Evolutionary conservation across 2,113 vertebrate genomes (phyloP).

Genomic region (Prunella himalayana): DNA sequence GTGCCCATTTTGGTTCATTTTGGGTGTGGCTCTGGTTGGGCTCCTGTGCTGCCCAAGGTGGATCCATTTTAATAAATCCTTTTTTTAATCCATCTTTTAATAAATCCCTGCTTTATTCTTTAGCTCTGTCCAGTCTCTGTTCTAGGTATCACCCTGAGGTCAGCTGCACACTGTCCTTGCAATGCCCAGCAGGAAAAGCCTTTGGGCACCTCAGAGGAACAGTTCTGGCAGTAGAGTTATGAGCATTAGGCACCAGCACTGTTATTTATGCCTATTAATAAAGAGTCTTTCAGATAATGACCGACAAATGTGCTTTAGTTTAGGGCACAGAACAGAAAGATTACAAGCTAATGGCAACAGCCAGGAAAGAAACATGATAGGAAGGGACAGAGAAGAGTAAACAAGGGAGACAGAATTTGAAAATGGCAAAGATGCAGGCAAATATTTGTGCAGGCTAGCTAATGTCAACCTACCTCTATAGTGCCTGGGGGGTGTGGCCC

Average conservation of each 20-base stretch:
- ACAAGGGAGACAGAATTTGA: not conserved
- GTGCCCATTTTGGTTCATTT: no score
- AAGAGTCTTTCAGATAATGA: not conserved
- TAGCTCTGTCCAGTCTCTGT: no score
- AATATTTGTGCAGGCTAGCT: constrained; percentile 32
- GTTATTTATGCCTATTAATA: not conserved
- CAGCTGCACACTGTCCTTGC: not conserved
- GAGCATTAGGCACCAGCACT: not conserved
- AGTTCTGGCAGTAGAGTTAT: not conserved
- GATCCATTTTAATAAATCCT: no score
- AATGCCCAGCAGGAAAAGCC: not conserved
- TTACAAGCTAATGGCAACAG: not conserved
- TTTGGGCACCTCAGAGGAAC: not conserved
- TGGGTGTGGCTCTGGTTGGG: no score
- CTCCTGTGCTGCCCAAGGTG: no score
- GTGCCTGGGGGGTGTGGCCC: not conserved
- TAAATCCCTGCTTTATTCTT: no score
- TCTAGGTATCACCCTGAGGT: not conserved
- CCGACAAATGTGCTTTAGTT: not conserved
- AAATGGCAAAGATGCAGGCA: constrained; percentile 15
- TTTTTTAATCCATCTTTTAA: no score
- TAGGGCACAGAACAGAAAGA: not conserved
- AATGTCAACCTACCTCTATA: not conserved
- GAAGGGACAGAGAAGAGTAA: not conserved
- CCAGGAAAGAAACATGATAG: not conserved